A percentile compares a stretch with the other conserved stretches of the same genome.
Conservation (phyloP, 2,113 vertebrate genomes). For the Megatriorchis doriae region DNA sequence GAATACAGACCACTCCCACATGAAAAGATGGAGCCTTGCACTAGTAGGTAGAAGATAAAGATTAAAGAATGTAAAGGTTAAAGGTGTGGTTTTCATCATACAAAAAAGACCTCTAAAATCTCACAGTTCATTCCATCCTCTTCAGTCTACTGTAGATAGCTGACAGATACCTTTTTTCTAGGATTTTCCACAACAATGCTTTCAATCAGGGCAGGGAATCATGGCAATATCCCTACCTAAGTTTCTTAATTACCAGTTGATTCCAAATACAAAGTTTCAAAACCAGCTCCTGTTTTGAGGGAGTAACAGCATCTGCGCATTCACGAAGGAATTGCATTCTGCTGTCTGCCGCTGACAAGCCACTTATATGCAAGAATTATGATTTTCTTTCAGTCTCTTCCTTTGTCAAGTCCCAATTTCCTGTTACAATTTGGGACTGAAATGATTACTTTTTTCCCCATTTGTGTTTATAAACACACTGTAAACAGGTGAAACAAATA, state of each 20-base stretch:
- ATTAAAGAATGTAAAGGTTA: not conserved
- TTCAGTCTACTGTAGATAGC: not conserved
- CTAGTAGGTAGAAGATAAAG: not conserved
- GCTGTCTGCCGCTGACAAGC: not conserved
- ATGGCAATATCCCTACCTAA: not conserved
- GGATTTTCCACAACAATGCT: not conserved
- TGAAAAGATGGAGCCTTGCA: not conserved
- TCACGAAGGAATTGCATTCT: not conserved
- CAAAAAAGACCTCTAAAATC: not conserved
- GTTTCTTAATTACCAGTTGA: not conserved
- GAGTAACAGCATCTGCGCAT: not conserved
- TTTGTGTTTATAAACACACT: not conserved
- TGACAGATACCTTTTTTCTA: not conserved
- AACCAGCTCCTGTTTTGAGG: not conserved
- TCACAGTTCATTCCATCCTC: not conserved
- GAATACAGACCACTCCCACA: not conserved
- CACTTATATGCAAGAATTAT: not conserved
- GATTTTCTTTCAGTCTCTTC: not conserved
- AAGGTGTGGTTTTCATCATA: not conserved
- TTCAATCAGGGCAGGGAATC: not conserved
- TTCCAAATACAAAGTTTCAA: not conserved
- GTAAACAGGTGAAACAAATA: slow-evolving; percentile 16
- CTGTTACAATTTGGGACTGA: not conserved
- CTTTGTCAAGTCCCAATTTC: not conserved
- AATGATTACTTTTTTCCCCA: not conserved